A percentile compares a stretch with the other conserved stretches of the same genome.
Evolutionary conservation across 2,113 vertebrate species (phyloP).

Genomic region (Delphinus delphis): DNA sequence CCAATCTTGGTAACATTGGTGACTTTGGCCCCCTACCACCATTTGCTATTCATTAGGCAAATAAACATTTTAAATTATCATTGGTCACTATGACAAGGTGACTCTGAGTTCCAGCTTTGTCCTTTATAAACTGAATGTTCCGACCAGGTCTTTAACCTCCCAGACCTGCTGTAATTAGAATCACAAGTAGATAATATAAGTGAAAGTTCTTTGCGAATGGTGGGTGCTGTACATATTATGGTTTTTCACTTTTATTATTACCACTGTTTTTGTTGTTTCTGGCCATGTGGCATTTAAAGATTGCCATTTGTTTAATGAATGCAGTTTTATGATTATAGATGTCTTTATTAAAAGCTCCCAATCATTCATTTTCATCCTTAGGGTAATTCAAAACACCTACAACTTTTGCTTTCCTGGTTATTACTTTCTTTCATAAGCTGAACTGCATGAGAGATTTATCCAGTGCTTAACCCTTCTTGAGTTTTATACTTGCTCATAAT

Average conservation of each 20-base stretch:
- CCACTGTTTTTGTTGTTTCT: slow-evolving; percentile 63
- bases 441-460: slow-evolving; percentile 3
- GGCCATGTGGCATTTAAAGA: slow-evolving; percentile 46
- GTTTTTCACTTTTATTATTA: slow-evolving; percentile 8
- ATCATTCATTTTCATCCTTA: slow-evolving; percentile 18
- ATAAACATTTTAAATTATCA: slow-evolving; percentile 1
- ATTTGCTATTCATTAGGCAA: not conserved
- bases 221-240: not conserved
- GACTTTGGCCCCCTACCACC: not conserved
- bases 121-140: slow-evolving; percentile 17
- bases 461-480: not conserved
- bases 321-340: slow-evolving; percentile 53
- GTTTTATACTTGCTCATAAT: slow-evolving; percentile 1
- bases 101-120: slow-evolving; percentile 38
- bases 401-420: not conserved
- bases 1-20: not conserved
- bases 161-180: not conserved
- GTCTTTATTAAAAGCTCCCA: slow-evolving; percentile 42
- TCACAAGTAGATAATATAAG: slow-evolving; percentile 36
- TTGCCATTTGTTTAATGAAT: slow-evolving; percentile 65
- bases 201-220: not conserved
- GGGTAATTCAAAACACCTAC: slow-evolving; percentile 30
- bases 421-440: slow-evolving; percentile 33
- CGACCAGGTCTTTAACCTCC: slow-evolving; percentile 26
- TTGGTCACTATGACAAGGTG: not conserved